Evolutionary conservation across 2,797 vertebrate species (phyloP).

Genomic region (Nothura maculosa): DNA sequence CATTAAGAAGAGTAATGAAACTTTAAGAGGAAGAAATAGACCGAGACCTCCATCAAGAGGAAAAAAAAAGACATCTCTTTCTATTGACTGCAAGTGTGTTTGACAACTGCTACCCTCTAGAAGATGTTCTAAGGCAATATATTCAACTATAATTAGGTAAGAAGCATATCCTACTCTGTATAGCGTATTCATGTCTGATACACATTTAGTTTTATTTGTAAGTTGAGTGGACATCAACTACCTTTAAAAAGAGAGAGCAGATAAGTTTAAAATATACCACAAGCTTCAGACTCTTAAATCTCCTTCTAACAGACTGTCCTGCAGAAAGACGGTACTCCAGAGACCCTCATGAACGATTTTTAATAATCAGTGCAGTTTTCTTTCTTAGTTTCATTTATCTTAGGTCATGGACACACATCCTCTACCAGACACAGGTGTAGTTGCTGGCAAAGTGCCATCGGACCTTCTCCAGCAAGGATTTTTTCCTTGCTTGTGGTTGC

Average conservation of each 20-base stretch:
- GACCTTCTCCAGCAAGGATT: neutral
- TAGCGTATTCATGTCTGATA: neutral
- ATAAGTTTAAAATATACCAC: neutral
- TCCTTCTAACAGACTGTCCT: neutral
- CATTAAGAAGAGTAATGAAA: constrained; percentile 7
- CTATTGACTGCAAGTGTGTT: neutral
- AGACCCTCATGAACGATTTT: neutral
- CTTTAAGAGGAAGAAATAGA: neutral
- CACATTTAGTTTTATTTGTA: neutral
- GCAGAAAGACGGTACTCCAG: neutral
- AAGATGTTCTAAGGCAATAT: neutral
- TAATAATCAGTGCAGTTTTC: neutral
- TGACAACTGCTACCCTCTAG: neutral
- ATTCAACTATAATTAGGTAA: neutral
- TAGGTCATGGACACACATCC: accelerated
- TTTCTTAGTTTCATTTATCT: neutral
- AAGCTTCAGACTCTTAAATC: neutral
- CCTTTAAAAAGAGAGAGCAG: neutral
- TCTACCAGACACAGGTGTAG: neutral
- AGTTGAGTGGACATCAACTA: neutral
- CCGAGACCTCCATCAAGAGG: neutral
- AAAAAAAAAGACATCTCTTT: neutral
- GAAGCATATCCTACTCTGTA: neutral
- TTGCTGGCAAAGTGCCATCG: neutral
- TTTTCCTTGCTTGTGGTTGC: neutral